A percentile compares a stretch with the other conserved stretches of the same genome.
Conservation (phyloP, 2,797 vertebrate species). For the Microctenopoma stevenorrisi region DNA sequence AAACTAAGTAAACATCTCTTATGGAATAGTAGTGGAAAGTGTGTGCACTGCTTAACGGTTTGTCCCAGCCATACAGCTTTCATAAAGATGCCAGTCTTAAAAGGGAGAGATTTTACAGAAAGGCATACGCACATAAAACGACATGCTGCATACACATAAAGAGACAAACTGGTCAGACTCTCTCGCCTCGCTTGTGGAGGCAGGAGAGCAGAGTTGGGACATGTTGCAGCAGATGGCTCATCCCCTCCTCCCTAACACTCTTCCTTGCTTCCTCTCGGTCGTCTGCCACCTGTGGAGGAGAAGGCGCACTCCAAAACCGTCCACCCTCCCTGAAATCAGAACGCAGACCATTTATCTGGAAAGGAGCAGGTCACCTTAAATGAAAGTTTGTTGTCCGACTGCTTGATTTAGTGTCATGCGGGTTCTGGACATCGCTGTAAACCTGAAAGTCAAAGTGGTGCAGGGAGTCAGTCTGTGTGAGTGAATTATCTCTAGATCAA, state of each 20-base stretch:
- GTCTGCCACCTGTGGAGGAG: slow-evolving; percentile 76
- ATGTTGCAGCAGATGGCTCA: slow-evolving; percentile 73
- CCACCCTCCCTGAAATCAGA: slow-evolving; percentile 50
- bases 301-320: slow-evolving; percentile 37
- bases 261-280: slow-evolving; percentile 32
- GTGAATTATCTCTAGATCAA: slow-evolving; percentile 8
- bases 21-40: not conserved
- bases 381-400: slow-evolving; percentile 38
- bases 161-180: slow-evolving; percentile 27
- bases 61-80: not conserved
- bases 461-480: slow-evolving; percentile 17
- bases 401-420: not conserved
- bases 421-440: slow-evolving; percentile 16
- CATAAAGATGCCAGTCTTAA: not conserved
- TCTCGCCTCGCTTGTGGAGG: slow-evolving; percentile 12
- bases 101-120: not conserved
- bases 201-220: slow-evolving; percentile 39
- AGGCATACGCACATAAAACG: not conserved
- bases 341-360: slow-evolving; percentile 68
- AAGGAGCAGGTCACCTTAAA: slow-evolving; percentile 59
- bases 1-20: not conserved
- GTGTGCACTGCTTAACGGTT: not conserved
- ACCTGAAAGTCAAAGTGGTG: slow-evolving; percentile 54
- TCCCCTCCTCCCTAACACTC: slow-evolving; percentile 61
- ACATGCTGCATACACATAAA: not conserved